Base-by-base conservation (phyloP, 2,888 invertebrate genomes). In the Encarsia formosa region DNA sequence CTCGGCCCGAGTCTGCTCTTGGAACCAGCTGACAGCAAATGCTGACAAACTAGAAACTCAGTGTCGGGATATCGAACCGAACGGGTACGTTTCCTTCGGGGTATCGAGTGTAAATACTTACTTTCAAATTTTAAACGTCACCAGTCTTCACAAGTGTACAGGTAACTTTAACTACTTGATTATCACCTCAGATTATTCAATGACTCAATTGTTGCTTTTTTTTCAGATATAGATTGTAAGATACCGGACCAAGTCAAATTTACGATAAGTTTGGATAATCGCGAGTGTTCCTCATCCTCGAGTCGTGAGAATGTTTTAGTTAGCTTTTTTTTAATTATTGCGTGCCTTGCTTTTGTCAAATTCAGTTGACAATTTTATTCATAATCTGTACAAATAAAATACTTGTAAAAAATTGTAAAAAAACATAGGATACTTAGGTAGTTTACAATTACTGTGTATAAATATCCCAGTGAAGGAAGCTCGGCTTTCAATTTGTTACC, bases 171-270 rank as follows among this genome's bases (percentile, higher is more conserved):
- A 37, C 11, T 13, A 38, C 22, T 5, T 22, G 26, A 16, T 34
- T 49, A 34, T 19, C 32, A 49, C 11, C 23, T 16, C 8, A 35
- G 24, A 24, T 23, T 39, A 13, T 43, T 18, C 8, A 4, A 40
- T 26, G 11, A 38, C 13, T n/a, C 23, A 23, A 15, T 24, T 23
- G 31, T 13, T 32, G 13, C 35, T 54, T 59, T 54, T 50, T 41
- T 76, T 75, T 56, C 76, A 86, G 86, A 85, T 74, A 77, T 78
- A 40, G 82, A 83, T 52, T 87, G 86, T 64, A 78, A 81, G 49
- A 77, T 78, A 62, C 84, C 85, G 23, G 79, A 84, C 64, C 82
- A 86, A 75, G 81, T 85, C 34, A 78, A 83, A 56, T 69, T 60
- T 43, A 63, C 67, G 22, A 16, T 58, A 11, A 54, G 51, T 34